A percentile compares a stretch with the other conserved stretches of the same genome.
These are phyloP conservation scores for Drosophila ananassae DNA, from an alignment of 1,140 invertebrate genomes.

Conservation along the genomic window DNA sequence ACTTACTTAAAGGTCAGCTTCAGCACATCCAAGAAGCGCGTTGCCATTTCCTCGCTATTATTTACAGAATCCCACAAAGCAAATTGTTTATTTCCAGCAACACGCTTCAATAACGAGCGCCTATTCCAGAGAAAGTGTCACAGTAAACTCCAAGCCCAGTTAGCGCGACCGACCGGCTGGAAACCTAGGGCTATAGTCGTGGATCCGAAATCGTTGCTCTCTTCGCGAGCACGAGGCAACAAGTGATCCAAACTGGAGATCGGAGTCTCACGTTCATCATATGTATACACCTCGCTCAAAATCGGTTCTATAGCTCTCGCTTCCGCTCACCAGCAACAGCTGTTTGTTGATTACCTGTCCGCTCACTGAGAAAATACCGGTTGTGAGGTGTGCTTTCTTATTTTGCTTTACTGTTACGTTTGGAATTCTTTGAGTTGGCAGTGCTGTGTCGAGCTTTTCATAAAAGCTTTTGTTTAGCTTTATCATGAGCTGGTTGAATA, in stretches of 20 bases:
- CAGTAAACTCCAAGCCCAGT: slow-evolving; percentile 27
- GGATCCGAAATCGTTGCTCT: slow-evolving; percentile 21
- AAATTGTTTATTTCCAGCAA: slow-evolving; percentile 7
- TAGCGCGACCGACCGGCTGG: slow-evolving; percentile 17
- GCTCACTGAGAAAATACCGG: slow-evolving; percentile 21
- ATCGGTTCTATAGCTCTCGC: background rate
- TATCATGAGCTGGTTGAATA: background rate
- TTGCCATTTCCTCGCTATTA: slow-evolving; percentile 44
- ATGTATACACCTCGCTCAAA: slow-evolving; percentile 1
- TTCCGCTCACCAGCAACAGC: slow-evolving; percentile 10
- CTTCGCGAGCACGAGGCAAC: slow-evolving; percentile 37
- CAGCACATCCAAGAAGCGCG: slow-evolving; percentile 66
- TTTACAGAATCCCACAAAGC: slow-evolving; percentile 20
- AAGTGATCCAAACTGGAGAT: slow-evolving; percentile 54
- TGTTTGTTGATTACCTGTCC: slow-evolving; percentile 8
- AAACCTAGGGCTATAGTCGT: slow-evolving; percentile 2
- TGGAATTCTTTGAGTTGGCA: background rate
- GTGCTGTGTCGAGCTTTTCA: background rate
- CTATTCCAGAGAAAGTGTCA: slow-evolving; percentile 52
- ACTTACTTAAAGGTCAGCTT: slow-evolving; percentile 78
- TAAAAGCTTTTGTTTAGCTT: background rate
- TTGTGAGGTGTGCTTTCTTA: slow-evolving; percentile 3
- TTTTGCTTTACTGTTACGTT: slow-evolving; percentile 1
- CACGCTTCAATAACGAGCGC: slow-evolving; percentile 10
- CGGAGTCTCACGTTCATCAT: slow-evolving; percentile 3